These are phyloP conservation scores for Drosophila prosaltans DNA, from an alignment of 1,140 invertebrate genomes.

Conservation along the genomic window DNA sequence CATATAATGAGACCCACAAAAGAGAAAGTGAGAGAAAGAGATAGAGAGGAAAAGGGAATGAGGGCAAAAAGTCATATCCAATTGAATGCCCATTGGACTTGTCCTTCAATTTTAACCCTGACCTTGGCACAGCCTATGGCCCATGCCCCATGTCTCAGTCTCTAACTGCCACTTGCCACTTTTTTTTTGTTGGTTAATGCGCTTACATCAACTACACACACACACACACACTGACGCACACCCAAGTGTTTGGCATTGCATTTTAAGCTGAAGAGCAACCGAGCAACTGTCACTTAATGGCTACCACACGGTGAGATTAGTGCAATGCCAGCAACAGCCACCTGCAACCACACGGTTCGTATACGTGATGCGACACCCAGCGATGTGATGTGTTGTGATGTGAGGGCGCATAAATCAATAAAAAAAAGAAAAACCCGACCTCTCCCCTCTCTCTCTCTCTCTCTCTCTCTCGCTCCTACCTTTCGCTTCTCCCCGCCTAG, in stretches of 20 bases:
- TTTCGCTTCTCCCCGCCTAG: conserved; percentile 23
- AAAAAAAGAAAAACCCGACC: conserved; percentile 3
- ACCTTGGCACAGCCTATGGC: conserved; percentile 33
- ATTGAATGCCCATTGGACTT: conserved; percentile 37
- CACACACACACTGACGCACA: conserved; percentile 26
- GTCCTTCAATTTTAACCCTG: conserved; percentile 23
- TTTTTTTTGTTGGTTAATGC: conserved; percentile 53
- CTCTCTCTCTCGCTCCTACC: background rate
- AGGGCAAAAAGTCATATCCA: background rate
- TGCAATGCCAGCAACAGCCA: conserved; percentile 31
- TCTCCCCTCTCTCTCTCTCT: no score
- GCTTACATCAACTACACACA: conserved; percentile 55
- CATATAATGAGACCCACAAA: background rate
- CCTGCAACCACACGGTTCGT: conserved; percentile 37
- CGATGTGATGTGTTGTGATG: conserved; percentile 16
- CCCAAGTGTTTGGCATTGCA: conserved; percentile 72
- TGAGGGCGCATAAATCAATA: conserved; percentile 73
- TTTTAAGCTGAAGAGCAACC: conserved; percentile 64
- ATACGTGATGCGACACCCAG: conserved; percentile 38
- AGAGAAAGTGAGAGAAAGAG: background rate
- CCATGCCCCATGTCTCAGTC: background rate
- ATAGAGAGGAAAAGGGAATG: background rate
- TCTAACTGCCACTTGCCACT: background rate
- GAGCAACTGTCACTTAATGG: conserved; percentile 71
- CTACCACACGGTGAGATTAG: conserved; percentile 42